Evolutionary conservation across 2,797 vertebrate genomes (phyloP).

Genomic region (Salarias fasciatus): DNA sequence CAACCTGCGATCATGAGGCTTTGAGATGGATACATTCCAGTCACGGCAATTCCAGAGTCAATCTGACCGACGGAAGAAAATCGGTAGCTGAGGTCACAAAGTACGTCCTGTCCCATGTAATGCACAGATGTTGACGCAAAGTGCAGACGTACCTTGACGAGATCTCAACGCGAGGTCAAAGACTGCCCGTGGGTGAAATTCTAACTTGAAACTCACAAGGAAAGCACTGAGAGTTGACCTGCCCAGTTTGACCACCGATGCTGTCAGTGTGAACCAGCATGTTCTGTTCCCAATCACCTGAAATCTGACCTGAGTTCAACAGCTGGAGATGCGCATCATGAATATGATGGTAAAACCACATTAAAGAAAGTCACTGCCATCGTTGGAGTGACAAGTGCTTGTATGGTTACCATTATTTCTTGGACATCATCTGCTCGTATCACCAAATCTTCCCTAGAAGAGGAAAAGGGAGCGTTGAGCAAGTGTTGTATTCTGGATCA

Average conservation of each 20-base stretch:
- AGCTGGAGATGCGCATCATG: constrained; percentile 9
- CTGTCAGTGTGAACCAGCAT: constrained; percentile 5
- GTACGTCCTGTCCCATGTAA: no score
- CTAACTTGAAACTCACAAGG: not conserved
- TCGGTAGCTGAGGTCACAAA: not conserved
- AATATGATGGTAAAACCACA: constrained; percentile 7
- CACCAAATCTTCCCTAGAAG: no score
- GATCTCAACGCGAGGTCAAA: not conserved
- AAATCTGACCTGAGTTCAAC: constrained; percentile 21
- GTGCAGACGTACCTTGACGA: no score
- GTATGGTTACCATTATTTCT: no score
- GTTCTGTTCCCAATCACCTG: constrained; percentile 9
- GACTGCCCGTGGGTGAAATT: not conserved
- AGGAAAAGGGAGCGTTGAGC: no score
- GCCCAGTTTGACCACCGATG: not conserved
- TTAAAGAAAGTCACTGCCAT: not conserved
- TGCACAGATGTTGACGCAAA: no score
- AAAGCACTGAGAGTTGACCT: constrained; percentile 11
- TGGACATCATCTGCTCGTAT: no score
- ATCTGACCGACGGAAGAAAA: not conserved
- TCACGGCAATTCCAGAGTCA: no score
- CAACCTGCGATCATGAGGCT: no score
- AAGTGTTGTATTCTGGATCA: no score
- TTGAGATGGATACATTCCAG: no score
- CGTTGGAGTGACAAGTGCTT: not conserved